Evolutionary conservation across 2,797 vertebrate genomes (phyloP).

Genomic region (Gallinago solitaria): DNA sequence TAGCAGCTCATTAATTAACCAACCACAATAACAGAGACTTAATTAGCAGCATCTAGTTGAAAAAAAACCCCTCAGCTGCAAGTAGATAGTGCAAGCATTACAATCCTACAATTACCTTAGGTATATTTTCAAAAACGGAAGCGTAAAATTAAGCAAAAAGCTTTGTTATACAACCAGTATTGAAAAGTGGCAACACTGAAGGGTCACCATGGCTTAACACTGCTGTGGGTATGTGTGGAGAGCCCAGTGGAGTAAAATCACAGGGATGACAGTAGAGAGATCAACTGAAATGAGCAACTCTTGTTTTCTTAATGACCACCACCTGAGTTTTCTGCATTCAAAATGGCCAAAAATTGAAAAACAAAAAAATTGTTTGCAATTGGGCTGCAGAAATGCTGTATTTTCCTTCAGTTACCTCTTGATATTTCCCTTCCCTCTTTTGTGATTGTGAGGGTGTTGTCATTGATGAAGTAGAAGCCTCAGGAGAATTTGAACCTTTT

Average conservation of each 20-base stretch:
- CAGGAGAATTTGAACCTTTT: background rate
- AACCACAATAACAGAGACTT: background rate
- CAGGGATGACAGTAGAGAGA: background rate
- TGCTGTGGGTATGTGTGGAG: background rate
- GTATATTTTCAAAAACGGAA: background rate
- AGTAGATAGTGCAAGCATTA: background rate
- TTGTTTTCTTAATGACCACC: background rate
- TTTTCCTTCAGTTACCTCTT: background rate
- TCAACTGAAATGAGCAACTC: background rate
- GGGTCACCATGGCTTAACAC: background rate
- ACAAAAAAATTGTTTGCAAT: rapidly evolving
- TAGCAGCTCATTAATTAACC: background rate
- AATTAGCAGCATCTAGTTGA: background rate
- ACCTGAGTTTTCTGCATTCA: background rate
- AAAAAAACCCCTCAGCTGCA: background rate
- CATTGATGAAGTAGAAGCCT: background rate
- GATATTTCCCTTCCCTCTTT: background rate
- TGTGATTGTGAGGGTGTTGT: background rate
- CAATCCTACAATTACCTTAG: background rate
- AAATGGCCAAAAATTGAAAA: background rate
- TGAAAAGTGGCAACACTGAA: background rate
- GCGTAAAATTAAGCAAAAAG: background rate
- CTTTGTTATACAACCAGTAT: background rate
- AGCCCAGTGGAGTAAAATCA: background rate
- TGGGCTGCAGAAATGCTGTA: background rate